Evolutionary conservation across 2,113 vertebrate genomes (phyloP).

Genomic region (Origma solitaria): DNA sequence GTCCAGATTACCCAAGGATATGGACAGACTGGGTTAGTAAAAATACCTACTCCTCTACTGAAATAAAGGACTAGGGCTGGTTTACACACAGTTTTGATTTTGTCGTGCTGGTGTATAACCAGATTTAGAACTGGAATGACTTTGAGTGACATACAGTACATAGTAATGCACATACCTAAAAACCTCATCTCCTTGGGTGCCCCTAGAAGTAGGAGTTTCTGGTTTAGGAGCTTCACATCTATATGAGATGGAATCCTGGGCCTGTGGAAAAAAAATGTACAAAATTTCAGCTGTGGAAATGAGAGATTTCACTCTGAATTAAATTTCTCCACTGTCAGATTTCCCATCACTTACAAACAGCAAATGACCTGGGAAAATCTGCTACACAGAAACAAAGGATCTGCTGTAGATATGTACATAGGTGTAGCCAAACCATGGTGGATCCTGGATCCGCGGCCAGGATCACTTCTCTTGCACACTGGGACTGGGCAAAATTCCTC

Average conservation of each 20-base stretch:
- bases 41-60: neutral
- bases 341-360: neutral
- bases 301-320: neutral
- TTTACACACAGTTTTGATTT: neutral
- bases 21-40: accelerated
- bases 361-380: neutral
- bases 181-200: neutral
- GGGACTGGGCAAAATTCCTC: neutral
- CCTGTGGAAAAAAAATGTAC: neutral
- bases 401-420: accelerated
- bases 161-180: neutral
- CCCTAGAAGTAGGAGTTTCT: neutral
- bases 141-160: accelerated
- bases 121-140: neutral
- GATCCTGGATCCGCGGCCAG: neutral
- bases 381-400: accelerated
- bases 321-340: neutral
- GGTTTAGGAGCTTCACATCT: neutral
- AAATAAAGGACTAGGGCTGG: neutral
- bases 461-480: accelerated
- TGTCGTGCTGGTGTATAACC: no score
- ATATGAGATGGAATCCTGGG: neutral
- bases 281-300: neutral
- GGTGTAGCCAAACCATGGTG: accelerated
- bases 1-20: accelerated